Evolutionary conservation across 2,797 vertebrate genomes (phyloP).

Genomic region (Aselliscus stoliczkanus): DNA sequence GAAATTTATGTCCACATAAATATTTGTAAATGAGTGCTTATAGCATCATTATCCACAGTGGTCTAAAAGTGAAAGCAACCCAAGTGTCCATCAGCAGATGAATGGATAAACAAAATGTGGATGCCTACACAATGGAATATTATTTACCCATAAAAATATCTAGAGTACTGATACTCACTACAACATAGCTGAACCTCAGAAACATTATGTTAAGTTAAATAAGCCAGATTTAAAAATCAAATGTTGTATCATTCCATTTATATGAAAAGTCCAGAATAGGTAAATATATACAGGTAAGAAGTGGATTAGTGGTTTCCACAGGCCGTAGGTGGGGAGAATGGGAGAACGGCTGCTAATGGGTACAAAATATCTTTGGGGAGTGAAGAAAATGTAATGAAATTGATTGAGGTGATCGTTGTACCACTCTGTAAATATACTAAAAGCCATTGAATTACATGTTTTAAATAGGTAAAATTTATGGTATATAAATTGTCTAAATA

Average conservation of each 20-base stretch:
- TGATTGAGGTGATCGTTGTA: background rate
- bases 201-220: conserved; percentile 10
- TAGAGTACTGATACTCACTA: background rate
- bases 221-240: background rate
- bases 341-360: background rate
- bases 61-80: background rate
- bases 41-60: background rate
- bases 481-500: background rate
- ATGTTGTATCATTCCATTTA: background rate
- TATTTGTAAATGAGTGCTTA: background rate
- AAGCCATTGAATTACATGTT: conserved; percentile 5
- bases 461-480: conserved; percentile 6
- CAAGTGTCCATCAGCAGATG: background rate
- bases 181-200: background rate
- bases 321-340: background rate
- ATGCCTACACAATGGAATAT: background rate
- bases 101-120: background rate
- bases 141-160: background rate
- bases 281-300: background rate
- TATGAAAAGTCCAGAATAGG: background rate
- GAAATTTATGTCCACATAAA: background rate
- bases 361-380: background rate
- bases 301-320: background rate
- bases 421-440: conserved; percentile 34
- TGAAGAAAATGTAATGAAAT: conserved; percentile 12